Conservation (phyloP, 2,888 invertebrate species). For the Cheilosia vulpina region DNA sequence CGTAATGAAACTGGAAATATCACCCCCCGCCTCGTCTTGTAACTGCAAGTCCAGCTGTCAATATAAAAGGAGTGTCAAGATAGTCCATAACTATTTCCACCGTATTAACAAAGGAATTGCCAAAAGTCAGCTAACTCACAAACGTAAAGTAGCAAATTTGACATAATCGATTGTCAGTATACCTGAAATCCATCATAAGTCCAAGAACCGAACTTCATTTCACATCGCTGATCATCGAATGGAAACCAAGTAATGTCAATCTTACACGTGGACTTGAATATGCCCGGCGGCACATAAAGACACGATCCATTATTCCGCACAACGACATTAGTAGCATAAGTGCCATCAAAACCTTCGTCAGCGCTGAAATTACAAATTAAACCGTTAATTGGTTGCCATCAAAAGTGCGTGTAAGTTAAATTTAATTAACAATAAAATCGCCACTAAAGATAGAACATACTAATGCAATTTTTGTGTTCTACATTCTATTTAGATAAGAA, state of each 20-base stretch:
- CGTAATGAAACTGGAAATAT: slow-evolving; percentile 98
- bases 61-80: slow-evolving; percentile 64
- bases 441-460: not conserved
- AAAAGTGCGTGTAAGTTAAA: not conserved
- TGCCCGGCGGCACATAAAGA: slow-evolving; percentile 98
- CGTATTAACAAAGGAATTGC: too few species aligned
- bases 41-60: slow-evolving; percentile 96
- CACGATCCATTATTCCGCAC: slow-evolving; percentile 97
- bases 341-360: slow-evolving; percentile 99
- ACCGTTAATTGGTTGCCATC: too few species aligned
- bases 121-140: not conserved
- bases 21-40: slow-evolving; percentile 96
- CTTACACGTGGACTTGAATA: slow-evolving; percentile 99
- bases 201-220: slow-evolving; percentile 99
- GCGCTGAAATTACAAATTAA: slow-evolving; percentile 87
- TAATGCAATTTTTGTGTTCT: not conserved
- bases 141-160: not conserved
- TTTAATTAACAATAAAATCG: not conserved
- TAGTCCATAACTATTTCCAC: not conserved
- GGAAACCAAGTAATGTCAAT: slow-evolving; percentile 99
- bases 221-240: slow-evolving; percentile 99
- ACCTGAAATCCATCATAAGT: slow-evolving; percentile 98
- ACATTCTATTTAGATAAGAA: not conserved
- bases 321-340: slow-evolving; percentile 98
- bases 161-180: slow-evolving; percentile 79